Evolutionary conservation across 2,888 invertebrate species (phyloP).

Genomic region (Herminia tarsipennalis): DNA sequence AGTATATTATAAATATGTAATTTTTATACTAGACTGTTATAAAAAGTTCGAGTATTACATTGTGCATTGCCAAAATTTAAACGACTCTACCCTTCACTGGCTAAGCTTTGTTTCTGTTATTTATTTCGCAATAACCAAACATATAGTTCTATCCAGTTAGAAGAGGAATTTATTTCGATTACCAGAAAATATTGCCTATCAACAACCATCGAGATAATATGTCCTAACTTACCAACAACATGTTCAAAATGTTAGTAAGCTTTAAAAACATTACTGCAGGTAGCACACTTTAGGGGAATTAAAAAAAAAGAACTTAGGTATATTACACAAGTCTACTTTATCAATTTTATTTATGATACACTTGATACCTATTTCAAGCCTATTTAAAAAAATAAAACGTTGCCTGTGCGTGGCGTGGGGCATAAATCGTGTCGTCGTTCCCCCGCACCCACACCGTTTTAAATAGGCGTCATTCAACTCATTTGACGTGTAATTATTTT

Average conservation of each 20-base stretch:
- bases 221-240: too few species aligned
- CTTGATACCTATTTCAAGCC: conserved; percentile 39
- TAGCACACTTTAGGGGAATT: conserved; percentile 8
- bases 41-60: conserved; percentile 15
- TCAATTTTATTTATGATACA: conserved; percentile 41
- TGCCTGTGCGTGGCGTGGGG: conserved; percentile 41
- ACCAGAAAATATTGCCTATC: background rate
- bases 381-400: conserved; percentile 32
- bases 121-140: conserved; percentile 8
- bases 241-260: too few species aligned
- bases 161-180: background rate
- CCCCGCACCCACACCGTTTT: conserved; percentile 53
- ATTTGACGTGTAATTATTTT: conserved; percentile 78
- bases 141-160: conserved; percentile 8
- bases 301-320: conserved; percentile 14
- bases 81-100: conserved; percentile 6
- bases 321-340: conserved; percentile 26
- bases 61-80: conserved; percentile 16
- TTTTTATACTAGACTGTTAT: conserved; percentile 14
- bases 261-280: background rate
- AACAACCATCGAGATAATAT: background rate
- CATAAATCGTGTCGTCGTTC: conserved; percentile 57
- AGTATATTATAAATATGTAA: conserved; percentile 27
- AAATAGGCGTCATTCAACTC: conserved; percentile 75
- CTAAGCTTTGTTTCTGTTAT: conserved; percentile 1